These are phyloP conservation scores for Ceratotherium simum DNA, from an alignment of 2,113 vertebrate species.

Conservation along the genomic window DNA sequence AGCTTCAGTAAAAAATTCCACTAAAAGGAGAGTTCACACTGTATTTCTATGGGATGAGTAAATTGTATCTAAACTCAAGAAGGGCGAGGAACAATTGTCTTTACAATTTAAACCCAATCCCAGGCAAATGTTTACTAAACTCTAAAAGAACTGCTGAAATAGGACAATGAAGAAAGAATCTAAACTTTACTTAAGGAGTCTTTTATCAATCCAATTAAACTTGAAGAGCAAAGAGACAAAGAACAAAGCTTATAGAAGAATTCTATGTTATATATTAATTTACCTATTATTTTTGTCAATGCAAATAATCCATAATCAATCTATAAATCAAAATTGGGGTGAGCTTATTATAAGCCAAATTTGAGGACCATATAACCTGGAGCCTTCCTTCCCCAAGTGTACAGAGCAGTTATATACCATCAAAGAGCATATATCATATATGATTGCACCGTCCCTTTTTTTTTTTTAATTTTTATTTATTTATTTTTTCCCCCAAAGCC, in stretches of 20 bases:
- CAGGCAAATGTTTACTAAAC: background rate
- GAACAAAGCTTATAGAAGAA: background rate
- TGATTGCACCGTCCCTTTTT: no score
- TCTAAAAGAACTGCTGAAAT: background rate
- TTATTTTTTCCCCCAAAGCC: no score
- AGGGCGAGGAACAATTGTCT: background rate
- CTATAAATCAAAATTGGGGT: no score
- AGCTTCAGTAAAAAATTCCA: slow-evolving; percentile 35
- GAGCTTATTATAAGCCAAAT: no score
- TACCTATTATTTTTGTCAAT: background rate
- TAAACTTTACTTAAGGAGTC: background rate
- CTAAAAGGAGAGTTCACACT: background rate
- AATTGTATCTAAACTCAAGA: background rate
- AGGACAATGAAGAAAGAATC: background rate
- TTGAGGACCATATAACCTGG: no score
- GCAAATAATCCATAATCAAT: no score
- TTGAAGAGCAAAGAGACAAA: background rate
- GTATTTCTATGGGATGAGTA: background rate
- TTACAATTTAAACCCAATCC: background rate
- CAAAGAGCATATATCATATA: no score
- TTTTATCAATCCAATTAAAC: background rate
- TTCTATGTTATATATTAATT: background rate
- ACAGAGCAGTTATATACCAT: no score
- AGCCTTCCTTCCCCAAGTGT: no score
- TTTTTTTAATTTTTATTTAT: no score